Evolutionary conservation across 1,140 invertebrate genomes (phyloP).

Genomic region (Procambarus clarkii): DNA sequence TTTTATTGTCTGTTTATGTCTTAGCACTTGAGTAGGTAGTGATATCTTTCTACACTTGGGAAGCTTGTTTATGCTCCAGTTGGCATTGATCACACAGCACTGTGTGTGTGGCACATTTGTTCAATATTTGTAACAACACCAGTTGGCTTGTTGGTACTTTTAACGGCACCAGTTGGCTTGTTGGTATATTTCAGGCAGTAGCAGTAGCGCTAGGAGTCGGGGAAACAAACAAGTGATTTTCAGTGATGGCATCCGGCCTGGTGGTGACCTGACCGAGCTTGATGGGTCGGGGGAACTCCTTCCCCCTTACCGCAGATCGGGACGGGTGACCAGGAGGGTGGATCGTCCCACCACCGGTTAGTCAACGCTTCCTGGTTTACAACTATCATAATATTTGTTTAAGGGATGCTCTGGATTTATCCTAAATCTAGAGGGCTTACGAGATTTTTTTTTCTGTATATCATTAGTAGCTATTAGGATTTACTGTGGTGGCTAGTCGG

Average conservation of each 20-base stretch:
- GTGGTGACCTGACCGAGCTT: conserved; percentile 89
- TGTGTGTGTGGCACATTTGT: not conserved
- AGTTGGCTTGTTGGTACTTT: conserved; percentile 6
- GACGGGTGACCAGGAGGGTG: conserved; percentile 57
- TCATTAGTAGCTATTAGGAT: not conserved
- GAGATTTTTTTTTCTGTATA: not conserved
- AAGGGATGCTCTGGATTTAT: not conserved
- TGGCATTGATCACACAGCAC: not conserved
- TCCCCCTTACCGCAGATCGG: conserved; percentile 55
- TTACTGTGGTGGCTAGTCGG: conserved; percentile 2
- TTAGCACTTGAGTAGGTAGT: too few relatives aligned
- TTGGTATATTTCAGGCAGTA: conserved; percentile 56
- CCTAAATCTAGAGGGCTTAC: not conserved
- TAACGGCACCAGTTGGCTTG: conserved; percentile 18
- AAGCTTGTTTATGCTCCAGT: not conserved
- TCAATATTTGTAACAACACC: not conserved
- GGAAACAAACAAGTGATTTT: conserved; percentile 90
- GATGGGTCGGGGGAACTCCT: conserved; percentile 77
- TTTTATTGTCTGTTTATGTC: not conserved
- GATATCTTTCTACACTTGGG: not conserved
- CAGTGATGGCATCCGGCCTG: conserved; percentile 92
- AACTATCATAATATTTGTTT: conserved; percentile 9
- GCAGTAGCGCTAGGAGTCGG: conserved; percentile 74
- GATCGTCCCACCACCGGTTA: conserved; percentile 54
- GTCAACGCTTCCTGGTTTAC: conserved; percentile 20